phyloP scores from a whole-genome alignment of 2,797 vertebrate genomes.

The Myotis vivesi region DNA sequence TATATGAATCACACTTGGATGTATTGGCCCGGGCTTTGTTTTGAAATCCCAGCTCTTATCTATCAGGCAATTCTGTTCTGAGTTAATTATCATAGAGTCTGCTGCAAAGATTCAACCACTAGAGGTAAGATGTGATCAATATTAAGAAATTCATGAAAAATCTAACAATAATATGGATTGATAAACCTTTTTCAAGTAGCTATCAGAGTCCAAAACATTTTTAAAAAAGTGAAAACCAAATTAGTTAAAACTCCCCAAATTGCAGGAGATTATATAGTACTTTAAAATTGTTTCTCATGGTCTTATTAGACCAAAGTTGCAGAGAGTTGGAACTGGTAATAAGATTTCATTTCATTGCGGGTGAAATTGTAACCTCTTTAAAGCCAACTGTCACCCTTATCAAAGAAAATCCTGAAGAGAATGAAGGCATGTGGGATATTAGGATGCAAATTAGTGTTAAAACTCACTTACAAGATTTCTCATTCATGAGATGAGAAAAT shows the following conservation, averaged over 20 bases:
- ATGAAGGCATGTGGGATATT: background rate
- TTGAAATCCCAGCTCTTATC: background rate
- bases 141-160: background rate
- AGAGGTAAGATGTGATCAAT: background rate
- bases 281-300: background rate
- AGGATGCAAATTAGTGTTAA: slow-evolving; percentile 39
- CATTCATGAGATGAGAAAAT: background rate
- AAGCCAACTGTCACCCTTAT: background rate
- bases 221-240: slow-evolving; percentile 27
- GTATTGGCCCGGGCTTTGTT: background rate
- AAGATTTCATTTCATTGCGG: slow-evolving; percentile 48
- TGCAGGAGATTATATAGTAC: background rate
- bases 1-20: background rate
- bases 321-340: background rate
- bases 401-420: slow-evolving; percentile 10
- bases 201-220: background rate
- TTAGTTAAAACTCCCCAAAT: background rate
- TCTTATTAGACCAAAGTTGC: background rate
- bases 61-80: background rate
- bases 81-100: background rate
- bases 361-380: slow-evolving; percentile 46
- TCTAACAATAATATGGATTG: background rate
- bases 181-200: background rate
- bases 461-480: background rate
- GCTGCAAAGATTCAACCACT: background rate